Evolutionary conservation across 2,797 vertebrate species (phyloP).

Genomic region (Onychomys arenicola): DNA sequence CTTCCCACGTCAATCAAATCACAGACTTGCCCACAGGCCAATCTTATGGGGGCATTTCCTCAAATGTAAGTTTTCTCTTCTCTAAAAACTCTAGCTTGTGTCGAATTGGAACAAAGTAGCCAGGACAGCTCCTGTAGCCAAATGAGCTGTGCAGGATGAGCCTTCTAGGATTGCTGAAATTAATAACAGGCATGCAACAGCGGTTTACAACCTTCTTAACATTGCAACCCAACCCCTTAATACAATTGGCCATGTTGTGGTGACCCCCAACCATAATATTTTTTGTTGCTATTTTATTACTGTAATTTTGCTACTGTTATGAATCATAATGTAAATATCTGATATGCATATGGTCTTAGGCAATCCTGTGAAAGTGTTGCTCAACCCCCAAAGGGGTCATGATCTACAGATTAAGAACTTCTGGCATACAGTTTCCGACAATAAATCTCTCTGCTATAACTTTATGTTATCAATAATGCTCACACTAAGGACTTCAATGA

Average conservation of each 20-base stretch:
- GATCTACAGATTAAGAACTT: background rate
- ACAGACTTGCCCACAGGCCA: background rate
- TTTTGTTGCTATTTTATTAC: background rate
- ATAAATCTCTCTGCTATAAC: background rate
- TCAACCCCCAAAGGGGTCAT: too few species aligned
- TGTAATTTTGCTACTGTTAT: background rate
- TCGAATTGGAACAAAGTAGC: background rate
- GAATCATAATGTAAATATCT: background rate
- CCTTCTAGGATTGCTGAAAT: background rate
- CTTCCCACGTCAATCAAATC: background rate
- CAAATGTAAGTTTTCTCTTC: background rate
- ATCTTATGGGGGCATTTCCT: background rate
- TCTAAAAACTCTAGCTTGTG: background rate
- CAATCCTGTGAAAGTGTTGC: background rate
- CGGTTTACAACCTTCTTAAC: background rate
- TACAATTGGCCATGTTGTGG: background rate
- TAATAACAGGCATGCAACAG: background rate
- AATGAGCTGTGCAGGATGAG: background rate
- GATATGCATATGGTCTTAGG: background rate
- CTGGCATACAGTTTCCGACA: background rate
- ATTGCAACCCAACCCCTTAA: background rate
- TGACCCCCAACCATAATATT: background rate
- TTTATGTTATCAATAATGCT: background rate
- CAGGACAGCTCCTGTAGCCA: background rate
- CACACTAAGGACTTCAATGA: background rate